phyloP scores from a whole-genome alignment of 2,113 vertebrate species.

The Antigone vipio region DNA sequence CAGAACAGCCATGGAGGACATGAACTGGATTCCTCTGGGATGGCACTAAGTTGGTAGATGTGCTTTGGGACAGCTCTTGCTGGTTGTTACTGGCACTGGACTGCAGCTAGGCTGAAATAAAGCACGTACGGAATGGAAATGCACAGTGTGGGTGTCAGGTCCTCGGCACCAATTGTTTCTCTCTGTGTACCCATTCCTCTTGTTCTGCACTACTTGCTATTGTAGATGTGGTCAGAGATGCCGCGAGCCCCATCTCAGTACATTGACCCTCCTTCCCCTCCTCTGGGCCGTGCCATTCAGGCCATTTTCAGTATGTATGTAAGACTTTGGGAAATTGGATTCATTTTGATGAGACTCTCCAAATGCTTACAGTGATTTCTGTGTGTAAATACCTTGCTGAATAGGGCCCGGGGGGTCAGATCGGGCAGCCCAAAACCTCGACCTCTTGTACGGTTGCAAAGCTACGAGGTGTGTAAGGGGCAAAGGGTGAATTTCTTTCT shows the following conservation, averaged over 20 bases:
- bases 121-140: not conserved
- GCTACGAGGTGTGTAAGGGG: not conserved
- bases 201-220: not conserved
- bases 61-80: fast-evolving
- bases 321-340: not conserved
- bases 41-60: not conserved
- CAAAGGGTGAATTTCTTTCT: slow-evolving; percentile 14
- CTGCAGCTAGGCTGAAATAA: not conserved
- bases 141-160: not conserved
- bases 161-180: not conserved
- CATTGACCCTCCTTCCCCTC: not conserved
- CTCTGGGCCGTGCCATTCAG: fast-evolving
- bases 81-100: not conserved
- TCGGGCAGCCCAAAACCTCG: not conserved
- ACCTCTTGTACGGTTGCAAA: not conserved
- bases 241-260: not conserved
- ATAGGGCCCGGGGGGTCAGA: not conserved
- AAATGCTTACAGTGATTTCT: not conserved
- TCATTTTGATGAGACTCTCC: not conserved
- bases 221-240: not conserved
- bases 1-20: not conserved
- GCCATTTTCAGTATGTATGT: not conserved
- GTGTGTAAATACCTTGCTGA: not conserved
- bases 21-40: not conserved
- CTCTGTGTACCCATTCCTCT: not conserved